These are phyloP conservation scores for Cebus imitator DNA, from an alignment of 2,113 vertebrate genomes.

Conservation along the genomic window DNA sequence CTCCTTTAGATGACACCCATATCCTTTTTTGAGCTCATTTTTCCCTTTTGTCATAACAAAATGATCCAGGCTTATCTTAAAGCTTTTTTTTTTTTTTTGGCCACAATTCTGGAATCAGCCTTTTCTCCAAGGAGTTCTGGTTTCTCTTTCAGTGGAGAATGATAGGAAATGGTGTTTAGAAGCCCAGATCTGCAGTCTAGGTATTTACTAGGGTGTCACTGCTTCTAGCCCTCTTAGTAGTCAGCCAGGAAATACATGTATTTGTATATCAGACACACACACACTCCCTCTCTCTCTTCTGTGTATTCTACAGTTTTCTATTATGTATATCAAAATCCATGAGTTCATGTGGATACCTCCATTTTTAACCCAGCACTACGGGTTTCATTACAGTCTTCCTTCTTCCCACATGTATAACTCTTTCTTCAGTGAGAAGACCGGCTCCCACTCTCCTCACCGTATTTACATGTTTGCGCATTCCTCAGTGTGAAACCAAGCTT, in stretches of 20 bases:
- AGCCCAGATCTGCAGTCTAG: not conserved
- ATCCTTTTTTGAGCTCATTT: not conserved
- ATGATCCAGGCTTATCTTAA: not conserved
- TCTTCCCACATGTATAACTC: not conserved
- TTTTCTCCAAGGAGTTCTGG: not conserved
- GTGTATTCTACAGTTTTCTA: not conserved
- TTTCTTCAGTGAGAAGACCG: not conserved
- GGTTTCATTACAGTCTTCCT: not conserved
- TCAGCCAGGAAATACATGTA: not conserved
- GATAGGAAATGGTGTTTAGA: not conserved
- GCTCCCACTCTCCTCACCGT: not conserved
- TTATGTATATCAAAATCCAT: not conserved
- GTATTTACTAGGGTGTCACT: not conserved
- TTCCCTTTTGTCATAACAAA: not conserved
- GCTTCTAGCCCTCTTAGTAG: not conserved
- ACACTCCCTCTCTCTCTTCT: not conserved
- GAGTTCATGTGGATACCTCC: not conserved
- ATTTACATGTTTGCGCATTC: not conserved
- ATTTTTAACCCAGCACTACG: not conserved
- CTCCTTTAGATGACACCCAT: not conserved
- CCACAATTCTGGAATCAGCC: not conserved
- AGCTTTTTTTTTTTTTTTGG: not conserved
- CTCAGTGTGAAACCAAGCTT: not conserved
- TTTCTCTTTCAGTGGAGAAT: not conserved
- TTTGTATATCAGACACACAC: not conserved